A percentile compares a stretch with the other conserved stretches of the same genome.
Evolutionary conservation across 1,140 invertebrate species (phyloP).

Genomic region (Thalassaphorura encarpata): DNA sequence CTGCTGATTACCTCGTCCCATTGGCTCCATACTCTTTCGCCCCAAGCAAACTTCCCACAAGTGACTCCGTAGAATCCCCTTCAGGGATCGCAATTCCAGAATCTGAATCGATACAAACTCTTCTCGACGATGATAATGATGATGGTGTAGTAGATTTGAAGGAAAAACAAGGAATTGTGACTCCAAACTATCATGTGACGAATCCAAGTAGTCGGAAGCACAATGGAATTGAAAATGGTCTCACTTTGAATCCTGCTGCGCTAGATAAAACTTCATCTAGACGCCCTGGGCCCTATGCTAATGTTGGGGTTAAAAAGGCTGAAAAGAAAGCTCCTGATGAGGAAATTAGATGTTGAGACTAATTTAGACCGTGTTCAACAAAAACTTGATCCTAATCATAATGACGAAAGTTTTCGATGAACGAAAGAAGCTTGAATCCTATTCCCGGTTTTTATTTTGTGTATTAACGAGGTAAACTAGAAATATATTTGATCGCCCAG

Average conservation of each 20-base stretch:
- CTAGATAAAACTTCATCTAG: conserved; percentile 12
- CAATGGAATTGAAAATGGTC: conserved; percentile 27
- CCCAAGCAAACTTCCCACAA: conserved; percentile 34
- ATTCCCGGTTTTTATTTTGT: no score
- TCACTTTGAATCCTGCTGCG: conserved; percentile 25
- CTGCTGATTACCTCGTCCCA: conserved; percentile 44
- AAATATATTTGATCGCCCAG: no score
- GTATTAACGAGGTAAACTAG: no score
- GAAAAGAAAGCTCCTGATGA: conserved; percentile 17
- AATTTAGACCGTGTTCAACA: conserved; percentile 7
- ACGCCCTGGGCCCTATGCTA: conserved; percentile 20
- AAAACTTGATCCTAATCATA: not conserved
- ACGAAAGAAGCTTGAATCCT: not conserved
- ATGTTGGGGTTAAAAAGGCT: conserved; percentile 18
- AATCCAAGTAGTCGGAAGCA: not conserved
- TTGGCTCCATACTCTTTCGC: conserved; percentile 37
- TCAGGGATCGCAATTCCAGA: conserved; percentile 34
- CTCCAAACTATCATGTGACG: not conserved
- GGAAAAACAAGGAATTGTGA: not conserved
- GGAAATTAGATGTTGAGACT: conserved; percentile 26
- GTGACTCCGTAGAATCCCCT: conserved; percentile 34
- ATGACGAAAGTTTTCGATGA: not conserved
- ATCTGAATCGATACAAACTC: conserved; percentile 38
- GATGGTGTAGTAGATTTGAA: not conserved
- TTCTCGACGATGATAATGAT: conserved; percentile 36